Evolutionary conservation across 2,797 vertebrate species (phyloP), one percentile per base, ranked within the genome.

Genomic region (Pangasius macronema): DNA sequence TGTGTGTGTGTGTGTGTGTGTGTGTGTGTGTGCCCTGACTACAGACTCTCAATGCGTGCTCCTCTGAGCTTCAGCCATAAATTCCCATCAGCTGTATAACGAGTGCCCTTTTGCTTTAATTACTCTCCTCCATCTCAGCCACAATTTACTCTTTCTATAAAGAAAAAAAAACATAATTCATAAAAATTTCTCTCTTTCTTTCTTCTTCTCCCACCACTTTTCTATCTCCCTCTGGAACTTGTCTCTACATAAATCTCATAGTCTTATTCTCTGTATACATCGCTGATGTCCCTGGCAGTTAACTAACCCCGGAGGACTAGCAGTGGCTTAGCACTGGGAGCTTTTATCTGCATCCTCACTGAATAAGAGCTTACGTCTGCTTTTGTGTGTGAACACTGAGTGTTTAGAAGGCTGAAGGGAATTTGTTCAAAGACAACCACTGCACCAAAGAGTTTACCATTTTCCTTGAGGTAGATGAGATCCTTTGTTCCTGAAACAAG

Each of bases 31-130:
- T 57, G 46, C 20, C 76, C 18, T 79, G 57, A 82, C 39, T 81
- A 10, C 24, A 14, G 30, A 49, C 72, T 53, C 14, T 76, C 46
- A 76, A 22, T 5, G 16, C 36, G 30, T 22, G 22, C 10, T 27
- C 55, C 11, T 81, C 3, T 42, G 36, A 42, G 79, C 81, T 90
- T 59, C 77, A 67, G 63, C 90, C 90, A 95, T 95, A 95, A 95
- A 95, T 95, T 94, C 92, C 93, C 94, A 94, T 95, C 94, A 93
- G 89, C 89, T 92, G 88, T 90, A 89, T 94, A 93, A 94, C 90
- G 89, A 92, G 93, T 94, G 94, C 93, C 92, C 93, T 95, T 95
- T 95, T 90, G 92, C 93, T 95, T 96, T 95, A 95, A 96, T 95
- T 96, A 95, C 93, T 91, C 92, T 82, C 92, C 92, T 88, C 92